Evolutionary conservation across 2,888 invertebrate species (phyloP).

Genomic region (Pterostichus madidus): DNA sequence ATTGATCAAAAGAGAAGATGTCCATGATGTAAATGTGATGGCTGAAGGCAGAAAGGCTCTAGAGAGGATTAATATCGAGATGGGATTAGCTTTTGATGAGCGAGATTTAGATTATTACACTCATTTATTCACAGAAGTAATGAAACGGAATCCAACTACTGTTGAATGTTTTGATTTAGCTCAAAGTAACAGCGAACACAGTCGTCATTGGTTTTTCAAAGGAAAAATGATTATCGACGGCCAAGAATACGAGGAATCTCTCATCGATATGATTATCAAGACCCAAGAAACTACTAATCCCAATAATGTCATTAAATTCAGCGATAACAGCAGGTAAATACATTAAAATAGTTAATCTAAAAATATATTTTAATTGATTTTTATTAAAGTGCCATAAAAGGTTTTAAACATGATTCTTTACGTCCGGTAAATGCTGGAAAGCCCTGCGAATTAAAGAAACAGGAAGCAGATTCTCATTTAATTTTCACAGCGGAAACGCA

Average conservation of each 20-base stretch:
- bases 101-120: slow-evolving; percentile 96
- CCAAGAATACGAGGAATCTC: slow-evolving; percentile 85
- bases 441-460: slow-evolving; percentile 80
- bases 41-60: slow-evolving; percentile 88
- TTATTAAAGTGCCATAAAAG: slow-evolving; percentile 88
- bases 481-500: slow-evolving; percentile 99
- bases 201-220: slow-evolving; percentile 99
- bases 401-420: slow-evolving; percentile 86
- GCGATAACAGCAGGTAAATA: slow-evolving; percentile 94
- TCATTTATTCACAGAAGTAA: slow-evolving; percentile 88
- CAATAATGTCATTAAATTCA: slow-evolving; percentile 98
- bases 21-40: slow-evolving; percentile 92
- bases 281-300: slow-evolving; percentile 92
- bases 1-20: slow-evolving; percentile 83
- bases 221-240: slow-evolving; percentile 93
- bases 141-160: slow-evolving; percentile 96
- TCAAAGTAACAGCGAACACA: slow-evolving; percentile 99
- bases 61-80: slow-evolving; percentile 82
- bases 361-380: neutral
- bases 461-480: slow-evolving; percentile 86
- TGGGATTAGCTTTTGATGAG: slow-evolving; percentile 93
- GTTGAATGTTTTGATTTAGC: slow-evolving; percentile 99
- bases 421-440: slow-evolving; percentile 84
- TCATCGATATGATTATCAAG: slow-evolving; percentile 95
- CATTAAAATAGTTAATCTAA: neutral